These are phyloP conservation scores for Myodes glareolus DNA, from an alignment of 2,113 vertebrate species.

Conservation along the genomic window DNA sequence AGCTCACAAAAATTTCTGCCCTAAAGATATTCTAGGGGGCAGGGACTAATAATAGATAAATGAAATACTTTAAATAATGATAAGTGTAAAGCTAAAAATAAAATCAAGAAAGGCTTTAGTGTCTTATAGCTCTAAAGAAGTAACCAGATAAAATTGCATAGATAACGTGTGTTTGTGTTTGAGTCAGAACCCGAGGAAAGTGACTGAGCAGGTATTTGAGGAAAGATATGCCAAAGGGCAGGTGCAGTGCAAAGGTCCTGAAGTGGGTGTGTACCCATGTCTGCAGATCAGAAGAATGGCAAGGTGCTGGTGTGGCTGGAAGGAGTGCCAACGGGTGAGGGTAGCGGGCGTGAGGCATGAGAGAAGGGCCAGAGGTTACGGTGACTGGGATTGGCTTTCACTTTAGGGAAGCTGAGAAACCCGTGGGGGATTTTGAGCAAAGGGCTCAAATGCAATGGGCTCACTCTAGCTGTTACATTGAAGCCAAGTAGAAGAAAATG, in stretches of 20 bases:
- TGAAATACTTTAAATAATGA: conserved; percentile 30
- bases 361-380: background rate
- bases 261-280: background rate
- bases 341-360: background rate
- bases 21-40: background rate
- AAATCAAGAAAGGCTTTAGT: background rate
- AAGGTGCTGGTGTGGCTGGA: background rate
- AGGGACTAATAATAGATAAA: conserved; percentile 11
- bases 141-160: background rate
- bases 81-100: conserved; percentile 15
- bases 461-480: background rate
- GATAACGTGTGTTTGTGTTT: conserved; percentile 21
- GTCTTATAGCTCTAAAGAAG: conserved; percentile 26
- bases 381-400: background rate
- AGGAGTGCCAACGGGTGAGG: background rate
- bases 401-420: conserved; percentile 30
- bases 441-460: background rate
- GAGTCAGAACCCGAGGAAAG: conserved; percentile 39
- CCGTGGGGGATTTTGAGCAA: conserved; percentile 25
- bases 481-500: background rate
- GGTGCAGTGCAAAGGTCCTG: background rate
- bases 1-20: background rate
- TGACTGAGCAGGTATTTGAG: conserved; percentile 14
- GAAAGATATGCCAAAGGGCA: background rate
- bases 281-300: background rate